Evolutionary conservation across 2,888 invertebrate genomes (phyloP).

Genomic region (Gymnosoma rotundatum): DNA sequence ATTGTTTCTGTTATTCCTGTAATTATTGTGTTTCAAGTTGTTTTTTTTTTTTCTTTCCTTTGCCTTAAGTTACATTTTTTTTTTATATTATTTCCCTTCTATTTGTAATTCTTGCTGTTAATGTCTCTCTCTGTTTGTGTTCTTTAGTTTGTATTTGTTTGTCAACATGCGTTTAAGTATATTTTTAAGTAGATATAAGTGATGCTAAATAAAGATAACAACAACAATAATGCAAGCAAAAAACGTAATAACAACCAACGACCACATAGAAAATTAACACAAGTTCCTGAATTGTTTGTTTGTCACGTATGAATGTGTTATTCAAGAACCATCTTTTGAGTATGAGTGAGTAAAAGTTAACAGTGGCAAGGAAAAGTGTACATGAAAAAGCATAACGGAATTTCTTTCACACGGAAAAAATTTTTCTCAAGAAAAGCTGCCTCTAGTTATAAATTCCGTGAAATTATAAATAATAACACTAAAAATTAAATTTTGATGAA

Average conservation of each 20-base stretch:
- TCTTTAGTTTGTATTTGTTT: not conserved
- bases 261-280: constrained; percentile 21
- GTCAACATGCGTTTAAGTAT: constrained; percentile 26
- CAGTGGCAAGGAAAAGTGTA: constrained; percentile 2
- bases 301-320: constrained; percentile 61
- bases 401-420: no score
- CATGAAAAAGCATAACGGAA: no score
- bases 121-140: constrained; percentile 24
- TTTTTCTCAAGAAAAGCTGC: no score
- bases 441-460: no score
- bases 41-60: no score
- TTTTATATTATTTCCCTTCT: constrained; percentile 18
- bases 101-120: constrained; percentile 39
- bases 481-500: no score
- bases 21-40: constrained; percentile 53
- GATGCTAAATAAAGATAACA: constrained; percentile 48
- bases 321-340: constrained; percentile 32
- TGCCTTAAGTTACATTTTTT: not conserved
- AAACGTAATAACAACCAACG: constrained; percentile 17
- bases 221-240: constrained; percentile 3
- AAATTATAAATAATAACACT: no score
- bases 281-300: constrained; percentile 50
- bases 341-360: not conserved
- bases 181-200: constrained; percentile 54
- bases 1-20: constrained; percentile 59